phyloP scores from a whole-genome alignment of 53 echinoderm and acorn worm genomes.

The Hippasteria phrygiana region DNA sequence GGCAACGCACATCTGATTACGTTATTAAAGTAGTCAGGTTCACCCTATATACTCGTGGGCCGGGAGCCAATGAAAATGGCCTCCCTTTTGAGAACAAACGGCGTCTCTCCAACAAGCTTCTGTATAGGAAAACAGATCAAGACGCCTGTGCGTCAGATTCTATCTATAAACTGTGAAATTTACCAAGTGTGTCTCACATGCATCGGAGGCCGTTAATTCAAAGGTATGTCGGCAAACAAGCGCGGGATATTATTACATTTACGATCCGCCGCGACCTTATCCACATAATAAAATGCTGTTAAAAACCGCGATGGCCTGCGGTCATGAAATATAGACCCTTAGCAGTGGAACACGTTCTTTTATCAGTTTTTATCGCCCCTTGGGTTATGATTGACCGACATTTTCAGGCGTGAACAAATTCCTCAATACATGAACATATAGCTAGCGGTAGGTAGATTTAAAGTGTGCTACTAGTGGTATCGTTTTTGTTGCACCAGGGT shows the following conservation, averaged over 20 bases:
- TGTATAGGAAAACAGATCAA: too few species aligned
- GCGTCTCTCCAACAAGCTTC: too few species aligned
- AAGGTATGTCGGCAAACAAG: background rate
- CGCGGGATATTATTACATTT: background rate
- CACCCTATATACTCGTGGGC: too few species aligned
- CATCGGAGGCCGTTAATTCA: background rate
- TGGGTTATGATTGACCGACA: conserved; percentile 48
- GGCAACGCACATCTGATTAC: too few species aligned
- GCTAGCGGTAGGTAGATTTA: background rate
- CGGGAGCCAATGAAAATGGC: too few species aligned
- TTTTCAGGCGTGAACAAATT: background rate
- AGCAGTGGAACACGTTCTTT: background rate
- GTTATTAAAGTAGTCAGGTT: too few species aligned
- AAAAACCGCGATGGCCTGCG: conserved; percentile 2
- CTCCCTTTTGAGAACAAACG: too few species aligned
- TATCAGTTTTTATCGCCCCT: conserved; percentile 4
- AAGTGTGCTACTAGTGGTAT: background rate
- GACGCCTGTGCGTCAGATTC: too few species aligned
- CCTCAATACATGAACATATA: background rate
- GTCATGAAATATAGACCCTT: conserved; percentile 14
- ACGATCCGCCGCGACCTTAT: conserved; percentile 8
- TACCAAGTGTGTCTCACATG: background rate
- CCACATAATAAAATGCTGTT: background rate
- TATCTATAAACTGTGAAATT: background rate
- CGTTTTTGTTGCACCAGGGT: too few species aligned